phyloP scores from a whole-genome alignment of 2,113 vertebrate species.

The Paratilapia polleni region DNA sequence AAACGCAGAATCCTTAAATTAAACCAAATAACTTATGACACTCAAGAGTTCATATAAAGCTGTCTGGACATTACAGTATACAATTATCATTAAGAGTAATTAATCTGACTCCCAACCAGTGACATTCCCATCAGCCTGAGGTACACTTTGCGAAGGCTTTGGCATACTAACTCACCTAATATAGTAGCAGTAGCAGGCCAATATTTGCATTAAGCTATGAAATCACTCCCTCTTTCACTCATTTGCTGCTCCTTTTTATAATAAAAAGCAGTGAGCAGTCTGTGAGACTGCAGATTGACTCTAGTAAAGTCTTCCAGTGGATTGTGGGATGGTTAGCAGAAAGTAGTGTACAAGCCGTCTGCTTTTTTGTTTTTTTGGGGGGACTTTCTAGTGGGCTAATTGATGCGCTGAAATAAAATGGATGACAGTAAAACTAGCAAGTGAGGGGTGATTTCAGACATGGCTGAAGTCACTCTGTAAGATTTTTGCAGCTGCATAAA shows the following conservation, averaged over 20 bases:
- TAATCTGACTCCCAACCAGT: too few species aligned
- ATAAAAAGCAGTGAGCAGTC: not conserved
- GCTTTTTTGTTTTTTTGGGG: too few species aligned
- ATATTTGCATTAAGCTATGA: not conserved
- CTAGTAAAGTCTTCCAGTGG: not conserved
- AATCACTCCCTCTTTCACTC: not conserved
- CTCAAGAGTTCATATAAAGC: not conserved
- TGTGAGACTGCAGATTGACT: not conserved
- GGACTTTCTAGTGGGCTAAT: not conserved
- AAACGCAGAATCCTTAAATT: not conserved
- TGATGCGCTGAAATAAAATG: not conserved
- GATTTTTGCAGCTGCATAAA: not conserved
- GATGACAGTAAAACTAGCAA: not conserved
- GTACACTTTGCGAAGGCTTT: too few species aligned
- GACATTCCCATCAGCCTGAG: too few species aligned
- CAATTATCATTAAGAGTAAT: too few species aligned
- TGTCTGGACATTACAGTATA: too few species aligned
- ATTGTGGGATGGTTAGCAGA: not conserved
- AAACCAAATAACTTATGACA: rapidly evolving
- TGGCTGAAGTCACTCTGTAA: not conserved
- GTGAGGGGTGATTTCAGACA: not conserved
- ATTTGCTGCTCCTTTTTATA: not conserved
- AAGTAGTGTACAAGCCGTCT: not conserved
- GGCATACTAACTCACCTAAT: not conserved
- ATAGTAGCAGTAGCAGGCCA: not conserved